Evolutionary conservation across 2,888 invertebrate genomes (phyloP).

Genomic region (Cryptocephalus moraei): DNA sequence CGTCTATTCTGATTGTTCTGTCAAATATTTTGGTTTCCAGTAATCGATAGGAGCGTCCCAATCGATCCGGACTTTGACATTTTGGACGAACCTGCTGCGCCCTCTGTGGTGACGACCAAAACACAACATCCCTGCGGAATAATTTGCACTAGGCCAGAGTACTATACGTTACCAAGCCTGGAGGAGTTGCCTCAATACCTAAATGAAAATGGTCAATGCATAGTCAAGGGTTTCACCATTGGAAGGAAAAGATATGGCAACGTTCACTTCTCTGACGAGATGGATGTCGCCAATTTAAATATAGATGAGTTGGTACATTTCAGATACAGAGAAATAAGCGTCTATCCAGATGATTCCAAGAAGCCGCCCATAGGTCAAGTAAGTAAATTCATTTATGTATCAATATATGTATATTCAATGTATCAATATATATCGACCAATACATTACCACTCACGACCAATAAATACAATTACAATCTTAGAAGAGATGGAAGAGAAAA

Average conservation of each 20-base stretch:
- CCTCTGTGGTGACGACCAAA: constrained; percentile 1
- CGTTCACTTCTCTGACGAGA: constrained; percentile 72
- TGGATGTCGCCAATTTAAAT: constrained; percentile 78
- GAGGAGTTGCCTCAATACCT: constrained; percentile 68
- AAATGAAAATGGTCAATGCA: constrained; percentile 65
- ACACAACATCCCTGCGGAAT: constrained; percentile 59
- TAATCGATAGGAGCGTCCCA: background rate
- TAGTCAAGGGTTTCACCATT: constrained; percentile 78
- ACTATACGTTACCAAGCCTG: constrained; percentile 82
- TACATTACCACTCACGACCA: no score
- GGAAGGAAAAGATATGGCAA: constrained; percentile 87
- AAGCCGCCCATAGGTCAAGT: constrained; percentile 75
- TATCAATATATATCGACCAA: no score
- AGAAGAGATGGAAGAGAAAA: no score
- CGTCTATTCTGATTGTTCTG: background rate
- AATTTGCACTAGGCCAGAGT: constrained; percentile 66
- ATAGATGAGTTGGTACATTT: constrained; percentile 85
- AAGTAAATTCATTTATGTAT: constrained; percentile 19
- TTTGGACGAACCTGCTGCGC: background rate
- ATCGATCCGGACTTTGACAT: background rate
- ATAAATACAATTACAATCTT: no score
- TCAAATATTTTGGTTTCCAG: background rate
- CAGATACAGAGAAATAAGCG: constrained; percentile 85
- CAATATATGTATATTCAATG: background rate
- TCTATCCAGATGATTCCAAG: constrained; percentile 82